Conservation (phyloP, 2,113 vertebrate genomes). For the Laticauda laticaudata region DNA sequence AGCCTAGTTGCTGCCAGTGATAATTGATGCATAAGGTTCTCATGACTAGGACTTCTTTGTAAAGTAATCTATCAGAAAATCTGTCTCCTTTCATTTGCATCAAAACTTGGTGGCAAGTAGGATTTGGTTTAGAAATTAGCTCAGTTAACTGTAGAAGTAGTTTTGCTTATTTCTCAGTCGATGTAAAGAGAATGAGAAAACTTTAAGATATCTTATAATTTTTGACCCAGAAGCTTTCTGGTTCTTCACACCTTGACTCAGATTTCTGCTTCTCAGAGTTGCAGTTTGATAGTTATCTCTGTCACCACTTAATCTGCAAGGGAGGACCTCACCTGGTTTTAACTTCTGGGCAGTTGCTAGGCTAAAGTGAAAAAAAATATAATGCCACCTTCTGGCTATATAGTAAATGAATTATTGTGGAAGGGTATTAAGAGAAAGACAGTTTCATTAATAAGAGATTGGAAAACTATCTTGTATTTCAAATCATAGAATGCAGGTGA, state of each 20-base stretch:
- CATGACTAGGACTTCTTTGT: neutral
- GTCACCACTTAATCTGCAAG: neutral
- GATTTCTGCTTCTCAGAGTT: neutral
- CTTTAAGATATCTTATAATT: neutral
- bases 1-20: neutral
- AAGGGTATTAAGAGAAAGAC: neutral
- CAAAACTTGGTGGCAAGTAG: neutral
- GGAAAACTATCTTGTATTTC: neutral
- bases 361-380: neutral
- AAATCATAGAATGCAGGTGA: neutral
- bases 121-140: neutral
- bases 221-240: neutral
- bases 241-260: neutral
- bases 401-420: neutral
- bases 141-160: neutral
- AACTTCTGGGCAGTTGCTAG: neutral
- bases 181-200: neutral
- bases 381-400: neutral
- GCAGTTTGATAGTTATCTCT: neutral
- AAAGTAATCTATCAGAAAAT: neutral
- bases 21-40: neutral
- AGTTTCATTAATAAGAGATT: neutral
- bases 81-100: neutral
- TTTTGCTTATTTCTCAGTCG: neutral
- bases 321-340: neutral